Base-by-base conservation (phyloP, 2,888 invertebrate species). In the Metalampra italica region DNA sequence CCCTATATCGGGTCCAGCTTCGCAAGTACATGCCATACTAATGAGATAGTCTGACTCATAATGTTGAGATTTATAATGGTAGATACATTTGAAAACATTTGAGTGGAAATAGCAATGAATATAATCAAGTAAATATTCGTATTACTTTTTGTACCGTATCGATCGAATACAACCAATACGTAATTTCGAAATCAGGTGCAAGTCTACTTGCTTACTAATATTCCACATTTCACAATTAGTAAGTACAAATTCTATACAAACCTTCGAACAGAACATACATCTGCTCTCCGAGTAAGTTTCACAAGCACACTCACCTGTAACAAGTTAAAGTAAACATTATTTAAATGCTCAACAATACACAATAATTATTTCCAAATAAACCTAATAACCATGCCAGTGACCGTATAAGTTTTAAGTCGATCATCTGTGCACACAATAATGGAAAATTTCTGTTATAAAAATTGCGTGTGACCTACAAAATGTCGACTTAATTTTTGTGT, bases 301-400 rank as follows among this genome's bases (percentile, higher is more conserved):
- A n/a, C 11, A 7, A 15, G 13, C 53, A 55, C 55, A 84, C 87
- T 86, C 67, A 87, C 87, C 87, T 87, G 85, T 62, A 87, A 85
- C 69, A 76, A 78, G 58, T 63, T 57, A 70, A 51, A 60, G 57
- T 38, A 61, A 48, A 56, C 45, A 46, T 57, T 50, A 61, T 52
- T 62, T 50, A 62, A 60, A 59, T 57, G 45, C 46, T 50, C 47
- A 55, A 56, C 51, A 56, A 51, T 57, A 52, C 48, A 49, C n/a
- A 9, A 12, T 59, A 62, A 60, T 55, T 58, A 56, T 69, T 66
- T 66, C 65, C 62, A 64, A 54, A 56, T 60, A 63, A 58, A 59
- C 53, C 56, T 66, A 66, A 64, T 66, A 70, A 66, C 61, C 57
- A 67, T 68, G 68, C 60, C 69, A 72, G 64, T 72, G 68, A 73